Evolutionary conservation across 2,113 vertebrate genomes (phyloP).

Genomic region (Acrocephalus kingi): DNA sequence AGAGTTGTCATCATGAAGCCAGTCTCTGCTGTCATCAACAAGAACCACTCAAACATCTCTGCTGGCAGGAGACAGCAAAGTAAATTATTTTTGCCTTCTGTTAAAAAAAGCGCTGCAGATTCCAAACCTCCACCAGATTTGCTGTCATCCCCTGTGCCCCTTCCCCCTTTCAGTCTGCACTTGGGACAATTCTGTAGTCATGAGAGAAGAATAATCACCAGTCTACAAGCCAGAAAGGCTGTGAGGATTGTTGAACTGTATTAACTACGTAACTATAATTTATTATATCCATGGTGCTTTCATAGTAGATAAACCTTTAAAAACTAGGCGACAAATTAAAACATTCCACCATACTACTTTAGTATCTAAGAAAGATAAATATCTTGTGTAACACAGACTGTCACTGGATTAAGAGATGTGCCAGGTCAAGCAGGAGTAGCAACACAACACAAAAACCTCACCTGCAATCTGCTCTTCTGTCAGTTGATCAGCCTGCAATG

Average conservation of each 20-base stretch:
- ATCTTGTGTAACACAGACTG: conserved; percentile 32
- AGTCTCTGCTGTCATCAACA: background rate
- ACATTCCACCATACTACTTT: background rate
- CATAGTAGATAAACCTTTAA: background rate
- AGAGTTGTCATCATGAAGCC: background rate
- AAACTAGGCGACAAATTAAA: background rate
- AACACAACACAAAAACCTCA: conserved; percentile 74
- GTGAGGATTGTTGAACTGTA: background rate
- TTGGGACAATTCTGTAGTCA: background rate
- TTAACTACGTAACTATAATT: background rate
- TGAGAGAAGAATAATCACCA: background rate
- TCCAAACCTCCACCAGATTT: background rate
- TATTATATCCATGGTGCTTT: background rate
- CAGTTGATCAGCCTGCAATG: conserved; percentile 94
- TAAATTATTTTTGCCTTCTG: background rate
- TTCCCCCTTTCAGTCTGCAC: background rate
- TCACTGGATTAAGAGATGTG: conserved; percentile 13
- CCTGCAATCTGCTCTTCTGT: conserved; percentile 99
- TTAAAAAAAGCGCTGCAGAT: background rate
- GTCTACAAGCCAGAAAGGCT: background rate
- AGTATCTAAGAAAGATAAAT: background rate
- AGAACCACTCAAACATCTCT: background rate
- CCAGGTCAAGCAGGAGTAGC: conserved; percentile 3
- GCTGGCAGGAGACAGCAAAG: background rate
- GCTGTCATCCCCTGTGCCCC: too few species aligned